A percentile compares a stretch with the other conserved stretches of the same genome.
These are phyloP conservation scores for Tiliacea citrago DNA, from an alignment of 2,888 invertebrate genomes.

Conservation along the genomic window DNA sequence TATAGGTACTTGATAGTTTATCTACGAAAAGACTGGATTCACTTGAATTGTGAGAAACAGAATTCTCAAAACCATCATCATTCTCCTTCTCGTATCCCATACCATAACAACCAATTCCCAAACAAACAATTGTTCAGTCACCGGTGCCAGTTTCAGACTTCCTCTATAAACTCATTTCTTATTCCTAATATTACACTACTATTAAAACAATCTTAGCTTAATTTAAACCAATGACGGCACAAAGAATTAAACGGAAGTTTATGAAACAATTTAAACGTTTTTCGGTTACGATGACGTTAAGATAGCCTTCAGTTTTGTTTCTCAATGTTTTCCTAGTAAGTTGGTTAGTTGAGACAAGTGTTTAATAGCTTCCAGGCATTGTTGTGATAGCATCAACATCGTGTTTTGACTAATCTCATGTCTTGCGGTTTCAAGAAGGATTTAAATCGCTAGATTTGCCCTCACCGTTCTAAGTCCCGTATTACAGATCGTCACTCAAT, in stretches of 20 bases:
- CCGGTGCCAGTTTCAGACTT: too few relatives aligned
- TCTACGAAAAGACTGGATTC: background rate
- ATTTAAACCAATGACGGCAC: slow-evolving; percentile 1
- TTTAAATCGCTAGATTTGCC: too few relatives aligned
- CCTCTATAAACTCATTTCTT: too few relatives aligned
- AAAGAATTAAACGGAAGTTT: slow-evolving; percentile 41
- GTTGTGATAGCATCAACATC: slow-evolving; percentile 59
- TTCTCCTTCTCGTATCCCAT: too few relatives aligned
- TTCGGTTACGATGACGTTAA: slow-evolving; percentile 42
- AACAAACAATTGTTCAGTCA: too few relatives aligned
- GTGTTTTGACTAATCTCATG: slow-evolving; percentile 62
- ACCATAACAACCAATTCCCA: too few relatives aligned
- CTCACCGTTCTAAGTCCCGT: too few relatives aligned
- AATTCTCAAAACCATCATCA: background rate
- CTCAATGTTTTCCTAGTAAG: slow-evolving; percentile 57
- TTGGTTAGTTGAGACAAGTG: slow-evolving; percentile 47
- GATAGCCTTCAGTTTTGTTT: slow-evolving; percentile 44
- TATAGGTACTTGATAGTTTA: background rate
- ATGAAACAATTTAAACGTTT: slow-evolving; percentile 31
- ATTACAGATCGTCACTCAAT: too few relatives aligned
- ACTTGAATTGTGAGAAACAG: background rate
- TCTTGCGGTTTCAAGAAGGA: slow-evolving; percentile 35
- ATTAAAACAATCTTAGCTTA: background rate
- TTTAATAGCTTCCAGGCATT: slow-evolving; percentile 54
- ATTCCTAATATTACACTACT: background rate